Percentiles rank a stretch among this genome's conserved stretches.
Evolutionary conservation across 2,113 vertebrate species (phyloP).

Genomic region (Zosterops lateralis): DNA sequence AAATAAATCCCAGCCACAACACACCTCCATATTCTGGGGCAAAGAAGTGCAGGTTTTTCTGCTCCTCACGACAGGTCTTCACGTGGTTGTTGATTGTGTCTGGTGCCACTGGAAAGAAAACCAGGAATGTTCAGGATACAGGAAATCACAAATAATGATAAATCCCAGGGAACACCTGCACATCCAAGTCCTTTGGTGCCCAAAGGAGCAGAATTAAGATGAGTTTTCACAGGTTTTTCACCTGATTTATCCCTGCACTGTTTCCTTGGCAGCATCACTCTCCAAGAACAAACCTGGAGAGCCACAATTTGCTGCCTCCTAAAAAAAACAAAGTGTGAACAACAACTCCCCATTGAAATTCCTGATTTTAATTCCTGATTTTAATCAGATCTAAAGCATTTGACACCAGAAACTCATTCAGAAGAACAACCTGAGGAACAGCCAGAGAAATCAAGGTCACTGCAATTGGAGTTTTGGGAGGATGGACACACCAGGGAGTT

Average conservation of each 20-base stretch:
- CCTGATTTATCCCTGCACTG: accelerated
- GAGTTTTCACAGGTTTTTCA: neutral
- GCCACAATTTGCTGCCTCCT: neutral
- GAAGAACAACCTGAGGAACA: neutral
- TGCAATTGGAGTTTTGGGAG: neutral
- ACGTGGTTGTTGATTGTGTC: constrained; percentile 99
- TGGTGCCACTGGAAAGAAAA: constrained; percentile 85
- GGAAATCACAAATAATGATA: neutral
- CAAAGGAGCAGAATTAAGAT: neutral
- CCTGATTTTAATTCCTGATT: neutral
- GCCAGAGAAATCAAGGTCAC: neutral
- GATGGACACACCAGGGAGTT: neutral
- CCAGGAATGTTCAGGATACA: neutral
- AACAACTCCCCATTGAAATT: neutral
- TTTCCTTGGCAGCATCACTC: neutral
- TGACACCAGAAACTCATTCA: neutral
- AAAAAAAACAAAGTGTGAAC: neutral
- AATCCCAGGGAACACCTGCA: neutral
- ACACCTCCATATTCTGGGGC: constrained; percentile 97
- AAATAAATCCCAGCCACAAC: neutral
- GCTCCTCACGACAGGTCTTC: constrained; percentile 97
- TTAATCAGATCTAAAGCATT: neutral
- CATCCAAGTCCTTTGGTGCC: neutral
- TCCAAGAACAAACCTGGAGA: neutral
- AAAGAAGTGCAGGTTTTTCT: constrained; percentile 99